Evolutionary conservation across 1,140 invertebrate species (phyloP).

Genomic region (Bradysia coprophila): DNA sequence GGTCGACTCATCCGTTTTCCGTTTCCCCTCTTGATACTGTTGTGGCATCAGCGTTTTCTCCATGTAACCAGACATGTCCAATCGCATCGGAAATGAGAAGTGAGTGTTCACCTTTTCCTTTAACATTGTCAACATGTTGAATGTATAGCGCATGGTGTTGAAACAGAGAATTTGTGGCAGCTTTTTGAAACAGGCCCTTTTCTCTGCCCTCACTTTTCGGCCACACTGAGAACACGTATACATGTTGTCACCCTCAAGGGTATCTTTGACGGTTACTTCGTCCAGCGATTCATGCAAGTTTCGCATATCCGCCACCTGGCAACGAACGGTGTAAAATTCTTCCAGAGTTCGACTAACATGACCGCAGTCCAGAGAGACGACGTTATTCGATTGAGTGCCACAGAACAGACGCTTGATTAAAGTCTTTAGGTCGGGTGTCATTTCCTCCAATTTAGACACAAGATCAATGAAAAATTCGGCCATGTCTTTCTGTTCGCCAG

Average conservation of each 20-base stretch:
- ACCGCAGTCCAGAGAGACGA: conserved; percentile 83
- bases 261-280: conserved; percentile 92
- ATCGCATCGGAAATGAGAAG: conserved; percentile 83
- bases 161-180: conserved; percentile 85
- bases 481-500: conserved; percentile 95
- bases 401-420: conserved; percentile 84
- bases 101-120: conserved; percentile 96
- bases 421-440: conserved; percentile 78
- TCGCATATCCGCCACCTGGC: conserved; percentile 90
- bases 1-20: neutral
- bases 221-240: conserved; percentile 92
- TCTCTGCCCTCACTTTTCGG: conserved; percentile 86
- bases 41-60: conserved; percentile 85
- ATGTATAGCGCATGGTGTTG: conserved; percentile 96
- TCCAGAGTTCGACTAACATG: conserved; percentile 87
- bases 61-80: conserved; percentile 90
- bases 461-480: conserved; percentile 95
- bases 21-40: conserved; percentile 38
- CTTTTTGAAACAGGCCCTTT: conserved; percentile 87
- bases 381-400: conserved; percentile 84
- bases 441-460: conserved; percentile 89
- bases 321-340: conserved; percentile 90
- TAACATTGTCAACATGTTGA: conserved; percentile 93
- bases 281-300: conserved; percentile 88
- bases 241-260: conserved; percentile 92